phyloP scores from a whole-genome alignment of 2,113 vertebrate species.

The Elaphurus davidianus region DNA sequence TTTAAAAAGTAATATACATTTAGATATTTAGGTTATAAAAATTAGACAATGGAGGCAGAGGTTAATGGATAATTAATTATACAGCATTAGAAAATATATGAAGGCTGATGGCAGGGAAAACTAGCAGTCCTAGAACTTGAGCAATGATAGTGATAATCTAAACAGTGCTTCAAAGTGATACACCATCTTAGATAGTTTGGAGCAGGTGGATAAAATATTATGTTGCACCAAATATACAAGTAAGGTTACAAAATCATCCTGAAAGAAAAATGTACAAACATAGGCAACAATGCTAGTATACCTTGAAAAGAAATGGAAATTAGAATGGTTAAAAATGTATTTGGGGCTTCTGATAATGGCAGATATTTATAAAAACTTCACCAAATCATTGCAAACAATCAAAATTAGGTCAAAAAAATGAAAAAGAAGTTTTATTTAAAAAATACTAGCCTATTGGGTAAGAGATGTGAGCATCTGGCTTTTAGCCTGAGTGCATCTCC shows the following conservation, averaged over 20 bases:
- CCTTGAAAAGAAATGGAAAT: background rate
- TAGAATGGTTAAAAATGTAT: background rate
- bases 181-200: background rate
- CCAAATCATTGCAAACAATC: background rate
- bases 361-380: background rate
- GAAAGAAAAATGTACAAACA: background rate
- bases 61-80: background rate
- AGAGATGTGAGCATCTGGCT: background rate
- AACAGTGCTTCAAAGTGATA: background rate
- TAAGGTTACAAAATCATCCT: too few species aligned
- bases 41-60: background rate
- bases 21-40: background rate
- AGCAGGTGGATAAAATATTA: background rate
- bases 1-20: background rate
- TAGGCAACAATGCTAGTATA: background rate
- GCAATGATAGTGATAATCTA: background rate
- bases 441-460: background rate
- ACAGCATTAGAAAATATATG: background rate
- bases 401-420: background rate
- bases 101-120: background rate
- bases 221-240: background rate
- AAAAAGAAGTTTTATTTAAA: background rate
- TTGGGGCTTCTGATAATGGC: background rate
- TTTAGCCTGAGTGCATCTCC: background rate
- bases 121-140: background rate